Percentiles rank a stretch among this genome's conserved stretches.
Conservation (phyloP, 1,140 invertebrate species). For the Bombus impatiens region DNA sequence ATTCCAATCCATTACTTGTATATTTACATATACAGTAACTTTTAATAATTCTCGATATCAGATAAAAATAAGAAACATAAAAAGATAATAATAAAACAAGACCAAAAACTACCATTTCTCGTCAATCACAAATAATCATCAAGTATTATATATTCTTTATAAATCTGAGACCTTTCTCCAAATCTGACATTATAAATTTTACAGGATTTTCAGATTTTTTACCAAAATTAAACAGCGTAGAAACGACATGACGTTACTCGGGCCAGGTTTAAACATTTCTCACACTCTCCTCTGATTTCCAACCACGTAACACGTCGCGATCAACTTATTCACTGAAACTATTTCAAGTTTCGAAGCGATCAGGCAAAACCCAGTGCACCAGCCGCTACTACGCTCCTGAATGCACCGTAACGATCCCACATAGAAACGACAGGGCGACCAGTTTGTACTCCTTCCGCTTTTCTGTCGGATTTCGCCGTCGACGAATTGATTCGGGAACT, state of each 20-base stretch:
- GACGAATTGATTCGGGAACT: conserved; percentile 36
- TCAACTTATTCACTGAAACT: conserved; percentile 44
- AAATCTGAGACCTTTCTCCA: no score
- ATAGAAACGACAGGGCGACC: conserved; percentile 8
- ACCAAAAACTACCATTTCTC: no score
- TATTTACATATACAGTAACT: no score
- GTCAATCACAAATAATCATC: no score
- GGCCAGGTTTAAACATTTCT: background rate
- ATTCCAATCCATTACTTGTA: background rate
- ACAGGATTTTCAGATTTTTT: no score
- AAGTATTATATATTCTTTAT: no score
- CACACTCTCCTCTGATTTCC: background rate
- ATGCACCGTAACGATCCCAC: conserved; percentile 51
- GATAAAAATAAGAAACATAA: background rate
- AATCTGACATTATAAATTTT: no score
- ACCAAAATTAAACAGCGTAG: no score
- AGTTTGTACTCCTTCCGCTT: conserved; percentile 32
- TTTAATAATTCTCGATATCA: background rate
- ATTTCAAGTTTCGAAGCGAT: conserved; percentile 66
- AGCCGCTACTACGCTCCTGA: background rate
- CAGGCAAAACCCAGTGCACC: background rate
- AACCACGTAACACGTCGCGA: background rate
- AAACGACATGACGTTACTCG: background rate
- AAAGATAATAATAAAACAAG: background rate
- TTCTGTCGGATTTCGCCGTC: conserved; percentile 37